Conservation (phyloP, 2,113 vertebrate species). For the Myrmecobius fasciatus region DNA sequence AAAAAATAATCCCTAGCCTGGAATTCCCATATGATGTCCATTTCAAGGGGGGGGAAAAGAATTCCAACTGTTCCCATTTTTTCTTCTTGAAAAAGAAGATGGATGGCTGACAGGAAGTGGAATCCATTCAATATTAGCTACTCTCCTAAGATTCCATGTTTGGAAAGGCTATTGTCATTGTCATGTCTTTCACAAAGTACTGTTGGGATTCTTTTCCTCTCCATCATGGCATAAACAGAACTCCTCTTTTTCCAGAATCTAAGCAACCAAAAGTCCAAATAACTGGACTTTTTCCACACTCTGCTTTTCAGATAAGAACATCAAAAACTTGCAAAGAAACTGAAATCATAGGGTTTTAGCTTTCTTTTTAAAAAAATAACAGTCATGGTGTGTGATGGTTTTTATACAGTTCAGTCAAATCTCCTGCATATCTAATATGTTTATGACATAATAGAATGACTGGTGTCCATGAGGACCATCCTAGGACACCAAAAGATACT, state of each 20-base stretch:
- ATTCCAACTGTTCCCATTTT: neutral
- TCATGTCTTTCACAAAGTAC: conserved; percentile 24
- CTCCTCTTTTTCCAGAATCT: neutral
- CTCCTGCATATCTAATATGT: neutral
- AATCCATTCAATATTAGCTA: neutral
- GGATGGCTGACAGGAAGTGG: conserved; percentile 1
- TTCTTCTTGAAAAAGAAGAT: conserved; percentile 24
- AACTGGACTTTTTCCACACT: neutral
- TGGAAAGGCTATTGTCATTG: neutral
- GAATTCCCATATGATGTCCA: neutral
- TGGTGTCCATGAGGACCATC: neutral
- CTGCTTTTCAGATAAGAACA: neutral
- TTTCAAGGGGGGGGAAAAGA: conserved; percentile 30
- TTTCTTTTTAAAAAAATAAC: conserved; percentile 6
- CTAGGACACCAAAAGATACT: neutral
- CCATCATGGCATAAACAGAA: neutral
- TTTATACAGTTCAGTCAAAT: neutral
- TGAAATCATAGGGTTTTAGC: neutral
- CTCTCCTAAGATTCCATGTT: conserved; percentile 10
- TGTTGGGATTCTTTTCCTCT: neutral
- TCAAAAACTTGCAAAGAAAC: neutral
- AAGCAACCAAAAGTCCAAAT: conserved; percentile 8
- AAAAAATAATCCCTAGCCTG: conserved; percentile 11
- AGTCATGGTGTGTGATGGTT: fast-evolving
- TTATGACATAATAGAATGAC: neutral